phyloP scores from a whole-genome alignment of 2,888 invertebrate species.

The Prionchulus punctatus region DNA sequence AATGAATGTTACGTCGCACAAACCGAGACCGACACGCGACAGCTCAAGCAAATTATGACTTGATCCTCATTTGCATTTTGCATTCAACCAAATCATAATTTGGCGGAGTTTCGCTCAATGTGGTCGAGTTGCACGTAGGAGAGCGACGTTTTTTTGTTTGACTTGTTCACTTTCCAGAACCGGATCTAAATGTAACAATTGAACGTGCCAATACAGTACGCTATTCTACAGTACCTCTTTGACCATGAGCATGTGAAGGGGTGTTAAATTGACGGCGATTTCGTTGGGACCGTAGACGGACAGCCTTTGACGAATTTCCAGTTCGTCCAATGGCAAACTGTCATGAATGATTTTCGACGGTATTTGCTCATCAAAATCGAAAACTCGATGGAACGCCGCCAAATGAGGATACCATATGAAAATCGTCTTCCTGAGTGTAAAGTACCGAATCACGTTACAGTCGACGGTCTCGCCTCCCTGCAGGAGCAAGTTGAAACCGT shows the following conservation, averaged over 20 bases:
- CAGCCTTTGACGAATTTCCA: slow-evolving; percentile 17
- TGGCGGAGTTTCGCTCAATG: no score
- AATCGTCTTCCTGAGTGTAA: slow-evolving; percentile 63
- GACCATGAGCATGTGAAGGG: slow-evolving; percentile 37
- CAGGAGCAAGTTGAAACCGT: background rate
- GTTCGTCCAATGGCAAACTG: background rate
- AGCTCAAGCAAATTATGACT: no score
- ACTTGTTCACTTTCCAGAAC: no score
- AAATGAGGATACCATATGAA: slow-evolving; percentile 54
- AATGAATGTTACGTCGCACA: no score
- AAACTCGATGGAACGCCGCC: background rate
- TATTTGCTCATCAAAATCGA: background rate
- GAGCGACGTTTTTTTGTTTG: no score
- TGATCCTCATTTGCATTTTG: no score
- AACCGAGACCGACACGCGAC: no score
- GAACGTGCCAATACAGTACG: no score
- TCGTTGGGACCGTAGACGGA: slow-evolving; percentile 37
- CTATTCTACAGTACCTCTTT: slow-evolving; percentile 33
- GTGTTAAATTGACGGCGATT: slow-evolving; percentile 39
- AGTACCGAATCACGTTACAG: slow-evolving; percentile 39
- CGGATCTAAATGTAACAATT: no score
- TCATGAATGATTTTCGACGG: background rate
- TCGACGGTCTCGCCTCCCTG: background rate
- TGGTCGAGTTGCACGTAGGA: no score
- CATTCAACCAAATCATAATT: no score